These are phyloP conservation scores for Castor canadensis DNA, from an alignment of 2,113 vertebrate genomes.

Conservation along the genomic window DNA sequence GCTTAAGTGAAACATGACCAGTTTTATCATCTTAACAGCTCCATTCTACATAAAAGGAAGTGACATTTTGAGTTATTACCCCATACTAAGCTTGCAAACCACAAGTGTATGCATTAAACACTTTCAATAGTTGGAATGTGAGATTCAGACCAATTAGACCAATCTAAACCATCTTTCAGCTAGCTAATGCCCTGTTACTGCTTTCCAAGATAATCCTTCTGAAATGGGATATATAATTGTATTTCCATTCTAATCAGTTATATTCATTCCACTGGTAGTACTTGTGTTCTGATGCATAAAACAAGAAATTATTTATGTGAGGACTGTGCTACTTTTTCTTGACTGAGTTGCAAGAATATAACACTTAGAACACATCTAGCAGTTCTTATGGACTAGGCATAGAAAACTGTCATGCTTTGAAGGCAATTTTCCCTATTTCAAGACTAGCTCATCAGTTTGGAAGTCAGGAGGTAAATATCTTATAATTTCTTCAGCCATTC, in stretches of 20 bases:
- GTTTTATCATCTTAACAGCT: constrained; percentile 62
- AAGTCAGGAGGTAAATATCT: neutral
- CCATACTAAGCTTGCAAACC: constrained; percentile 12
- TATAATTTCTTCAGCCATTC: neutral
- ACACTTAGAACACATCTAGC: neutral
- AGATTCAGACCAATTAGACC: constrained; percentile 23
- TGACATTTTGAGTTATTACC: constrained; percentile 52
- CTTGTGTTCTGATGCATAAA: neutral
- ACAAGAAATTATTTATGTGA: neutral
- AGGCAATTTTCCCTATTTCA: neutral
- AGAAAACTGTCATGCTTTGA: neutral
- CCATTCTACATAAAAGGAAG: constrained; percentile 24
- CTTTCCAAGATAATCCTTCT: constrained; percentile 1
- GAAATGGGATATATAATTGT: neutral
- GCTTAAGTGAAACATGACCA: constrained; percentile 27
- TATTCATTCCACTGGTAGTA: neutral
- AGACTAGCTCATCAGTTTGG: neutral
- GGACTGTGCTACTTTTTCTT: neutral
- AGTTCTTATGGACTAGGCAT: neutral
- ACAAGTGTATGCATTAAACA: neutral
- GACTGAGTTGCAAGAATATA: neutral
- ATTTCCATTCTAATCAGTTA: neutral
- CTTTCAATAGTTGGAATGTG: constrained; percentile 29
- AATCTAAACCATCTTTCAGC: neutral
- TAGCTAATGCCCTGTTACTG: neutral